Conservation (phyloP, 1,140 invertebrate genomes). For the Hyposmocoma kahamanoa region DNA sequence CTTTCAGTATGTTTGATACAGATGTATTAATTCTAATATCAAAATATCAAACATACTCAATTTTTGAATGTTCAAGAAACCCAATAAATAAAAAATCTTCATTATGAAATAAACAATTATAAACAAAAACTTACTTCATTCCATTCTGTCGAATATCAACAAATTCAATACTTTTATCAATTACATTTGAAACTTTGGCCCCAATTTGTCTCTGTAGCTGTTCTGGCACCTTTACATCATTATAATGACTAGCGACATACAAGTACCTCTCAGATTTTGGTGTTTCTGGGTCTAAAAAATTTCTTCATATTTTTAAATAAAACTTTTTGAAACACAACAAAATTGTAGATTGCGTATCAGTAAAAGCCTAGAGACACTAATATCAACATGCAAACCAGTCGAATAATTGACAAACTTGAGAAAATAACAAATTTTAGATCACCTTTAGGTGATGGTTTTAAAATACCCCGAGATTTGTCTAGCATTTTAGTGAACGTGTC, state of each 20-base stretch:
- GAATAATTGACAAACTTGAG: not conserved
- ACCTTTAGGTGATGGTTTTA: too few relatives aligned
- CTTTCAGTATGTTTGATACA: too few relatives aligned
- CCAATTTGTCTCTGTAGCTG: conserved; percentile 50
- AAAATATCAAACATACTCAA: too few relatives aligned
- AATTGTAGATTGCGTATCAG: too few relatives aligned
- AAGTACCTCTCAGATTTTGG: conserved; percentile 48
- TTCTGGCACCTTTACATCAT: conserved; percentile 52
- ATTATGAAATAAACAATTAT: too few relatives aligned
- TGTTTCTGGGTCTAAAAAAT: conserved; percentile 20
- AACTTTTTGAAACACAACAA: conserved; percentile 7
- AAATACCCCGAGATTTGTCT: conserved; percentile 21
- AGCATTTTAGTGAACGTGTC: conserved; percentile 40
- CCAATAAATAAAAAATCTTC: too few relatives aligned
- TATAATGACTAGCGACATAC: conserved; percentile 48
- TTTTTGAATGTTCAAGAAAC: not conserved
- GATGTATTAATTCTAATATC: too few relatives aligned
- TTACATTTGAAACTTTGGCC: conserved; percentile 48
- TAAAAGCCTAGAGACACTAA: too few relatives aligned
- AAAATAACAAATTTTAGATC: not conserved
- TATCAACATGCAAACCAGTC: too few relatives aligned
- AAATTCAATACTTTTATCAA: conserved; percentile 45
- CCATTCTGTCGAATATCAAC: conserved; percentile 25
- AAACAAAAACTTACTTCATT: conserved; percentile 21
- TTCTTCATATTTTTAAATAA: not conserved